A percentile compares a stretch with the other conserved stretches of the same genome.
These are phyloP conservation scores for Garra rufa DNA, from an alignment of 2,113 vertebrate genomes.

Conservation along the genomic window DNA sequence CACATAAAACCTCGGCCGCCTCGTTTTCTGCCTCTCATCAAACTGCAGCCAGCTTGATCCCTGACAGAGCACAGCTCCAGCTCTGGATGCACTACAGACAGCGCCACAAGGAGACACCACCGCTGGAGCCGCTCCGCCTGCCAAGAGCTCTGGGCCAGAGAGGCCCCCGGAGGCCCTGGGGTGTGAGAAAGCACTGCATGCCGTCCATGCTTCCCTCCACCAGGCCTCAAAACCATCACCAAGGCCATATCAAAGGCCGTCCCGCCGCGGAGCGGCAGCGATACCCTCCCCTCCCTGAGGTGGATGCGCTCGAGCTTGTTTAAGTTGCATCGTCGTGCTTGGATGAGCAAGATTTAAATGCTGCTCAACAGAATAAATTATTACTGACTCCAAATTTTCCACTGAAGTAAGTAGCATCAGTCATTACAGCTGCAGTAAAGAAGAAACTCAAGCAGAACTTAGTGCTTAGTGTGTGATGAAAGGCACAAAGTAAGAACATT, in stretches of 20 bases:
- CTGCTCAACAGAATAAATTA: conserved; percentile 33
- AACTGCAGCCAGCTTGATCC: conserved; percentile 50
- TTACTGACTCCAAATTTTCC: conserved; percentile 30
- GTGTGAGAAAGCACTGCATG: conserved; percentile 73
- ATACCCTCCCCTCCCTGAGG: conserved; percentile 52
- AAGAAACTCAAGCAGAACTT: conserved; percentile 20
- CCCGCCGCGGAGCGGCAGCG: conserved; percentile 43
- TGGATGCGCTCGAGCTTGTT: conserved; percentile 37
- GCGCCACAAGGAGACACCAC: conserved; percentile 60
- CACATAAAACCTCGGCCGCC: background rate
- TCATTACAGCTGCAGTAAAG: conserved; percentile 19
- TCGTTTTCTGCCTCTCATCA: conserved; percentile 30
- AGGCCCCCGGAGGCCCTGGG: conserved; percentile 62
- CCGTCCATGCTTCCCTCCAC: background rate
- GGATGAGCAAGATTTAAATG: conserved; percentile 29
- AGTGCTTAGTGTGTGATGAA: conserved; percentile 21
- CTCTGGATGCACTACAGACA: conserved; percentile 72
- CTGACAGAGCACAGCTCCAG: conserved; percentile 66
- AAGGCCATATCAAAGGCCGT: conserved; percentile 49
- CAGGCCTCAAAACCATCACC: conserved; percentile 46
- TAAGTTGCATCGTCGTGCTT: conserved; percentile 17
- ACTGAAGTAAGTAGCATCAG: conserved; percentile 25
- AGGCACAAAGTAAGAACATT: conserved; percentile 14
- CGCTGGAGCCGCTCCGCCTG: conserved; percentile 53
- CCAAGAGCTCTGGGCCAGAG: conserved; percentile 66